Evolutionary conservation across 2,888 invertebrate genomes (phyloP).

Genomic region (Parnassius smintheus): DNA sequence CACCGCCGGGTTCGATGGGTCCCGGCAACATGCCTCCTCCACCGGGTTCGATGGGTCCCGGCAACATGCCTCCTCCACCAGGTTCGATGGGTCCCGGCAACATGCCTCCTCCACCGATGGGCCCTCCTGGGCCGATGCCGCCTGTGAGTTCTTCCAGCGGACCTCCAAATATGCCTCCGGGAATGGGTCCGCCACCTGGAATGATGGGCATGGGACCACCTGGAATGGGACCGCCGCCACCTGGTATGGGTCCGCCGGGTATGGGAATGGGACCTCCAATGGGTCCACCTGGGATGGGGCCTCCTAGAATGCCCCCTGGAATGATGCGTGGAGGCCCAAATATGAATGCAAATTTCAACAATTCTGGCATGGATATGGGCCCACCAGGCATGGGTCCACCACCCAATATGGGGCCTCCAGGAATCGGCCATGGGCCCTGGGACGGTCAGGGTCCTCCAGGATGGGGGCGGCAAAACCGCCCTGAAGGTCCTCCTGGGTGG

Average conservation of each 20-base stretch:
- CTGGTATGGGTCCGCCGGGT: slow-evolving; percentile 52
- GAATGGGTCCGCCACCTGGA: slow-evolving; percentile 47
- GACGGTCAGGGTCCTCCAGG: slow-evolving; percentile 60
- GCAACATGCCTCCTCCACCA: slow-evolving; percentile 42
- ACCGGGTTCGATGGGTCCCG: slow-evolving; percentile 40
- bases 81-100: slow-evolving; percentile 39
- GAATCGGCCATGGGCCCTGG: slow-evolving; percentile 57
- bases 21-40: slow-evolving; percentile 42
- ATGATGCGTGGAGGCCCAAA: slow-evolving; percentile 63
- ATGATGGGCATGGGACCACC: slow-evolving; percentile 50
- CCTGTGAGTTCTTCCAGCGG: slow-evolving; percentile 47
- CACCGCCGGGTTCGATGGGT: slow-evolving; percentile 41
- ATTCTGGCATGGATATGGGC: slow-evolving; percentile 65
- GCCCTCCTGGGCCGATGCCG: slow-evolving; percentile 55
- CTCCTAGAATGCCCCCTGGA: slow-evolving; percentile 60
- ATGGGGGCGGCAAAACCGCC: slow-evolving; percentile 44
- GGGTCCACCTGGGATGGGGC: slow-evolving; percentile 63
- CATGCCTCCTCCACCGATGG: slow-evolving; percentile 40
- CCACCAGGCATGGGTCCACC: slow-evolving; percentile 72
- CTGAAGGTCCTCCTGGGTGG: slow-evolving; percentile 61
- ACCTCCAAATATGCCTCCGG: slow-evolving; percentile 40
- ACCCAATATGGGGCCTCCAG: slow-evolving; percentile 59
- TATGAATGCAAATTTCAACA: slow-evolving; percentile 44
- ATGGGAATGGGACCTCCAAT: slow-evolving; percentile 53
- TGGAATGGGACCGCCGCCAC: slow-evolving; percentile 43